Conservation (phyloP, 2,888 invertebrate species). For the Deilephila porcellus region DNA sequence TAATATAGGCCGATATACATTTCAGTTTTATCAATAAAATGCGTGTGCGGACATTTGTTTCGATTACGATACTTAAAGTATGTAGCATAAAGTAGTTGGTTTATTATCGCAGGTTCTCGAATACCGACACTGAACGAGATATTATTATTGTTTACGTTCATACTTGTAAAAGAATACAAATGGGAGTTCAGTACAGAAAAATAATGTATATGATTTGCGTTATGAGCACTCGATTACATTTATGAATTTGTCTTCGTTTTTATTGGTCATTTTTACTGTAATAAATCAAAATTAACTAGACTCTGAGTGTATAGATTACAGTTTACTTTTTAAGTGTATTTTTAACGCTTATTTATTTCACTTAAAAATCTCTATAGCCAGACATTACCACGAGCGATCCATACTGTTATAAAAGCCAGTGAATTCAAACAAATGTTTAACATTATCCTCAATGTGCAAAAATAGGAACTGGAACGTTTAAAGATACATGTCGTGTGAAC, state of each 20-base stretch:
- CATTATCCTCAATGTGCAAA: slow-evolving; percentile 44
- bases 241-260: neutral
- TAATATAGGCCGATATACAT: slow-evolving; percentile 28
- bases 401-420: neutral
- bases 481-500: slow-evolving; percentile 33
- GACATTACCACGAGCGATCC: neutral
- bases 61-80: slow-evolving; percentile 31
- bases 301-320: neutral
- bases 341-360: neutral
- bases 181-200: neutral
- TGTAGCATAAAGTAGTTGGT: slow-evolving; percentile 17
- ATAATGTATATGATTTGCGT: neutral
- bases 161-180: neutral
- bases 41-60: slow-evolving; percentile 38
- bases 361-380: neutral
- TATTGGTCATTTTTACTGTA: neutral
- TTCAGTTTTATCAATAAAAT: neutral
- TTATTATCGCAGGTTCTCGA: neutral
- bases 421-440: slow-evolving; percentile 11
- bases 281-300: neutral
- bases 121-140: neutral
- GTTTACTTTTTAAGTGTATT: neutral
- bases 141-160: neutral
- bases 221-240: neutral
- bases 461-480: slow-evolving; percentile 61